phyloP scores from a whole-genome alignment of 2,113 vertebrate species.

The Seriola quinqueradiata region DNA sequence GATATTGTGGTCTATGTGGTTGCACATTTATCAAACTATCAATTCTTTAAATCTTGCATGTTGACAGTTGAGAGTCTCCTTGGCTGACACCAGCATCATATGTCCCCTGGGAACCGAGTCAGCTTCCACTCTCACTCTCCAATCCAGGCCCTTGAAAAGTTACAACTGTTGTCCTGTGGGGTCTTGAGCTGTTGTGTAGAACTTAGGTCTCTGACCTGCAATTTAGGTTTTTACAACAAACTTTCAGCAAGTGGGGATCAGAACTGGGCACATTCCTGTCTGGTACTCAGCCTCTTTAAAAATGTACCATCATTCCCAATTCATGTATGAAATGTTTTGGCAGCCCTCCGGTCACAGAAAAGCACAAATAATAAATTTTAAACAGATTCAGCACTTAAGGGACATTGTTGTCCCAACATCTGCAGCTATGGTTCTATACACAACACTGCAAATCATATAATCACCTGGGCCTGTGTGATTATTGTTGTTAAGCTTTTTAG shows the following conservation, averaged over 20 bases:
- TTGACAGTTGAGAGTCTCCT: no score
- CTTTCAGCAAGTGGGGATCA: background rate
- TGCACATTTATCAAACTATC: background rate
- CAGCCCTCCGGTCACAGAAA: background rate
- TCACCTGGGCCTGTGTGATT: background rate
- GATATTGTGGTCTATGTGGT: no score
- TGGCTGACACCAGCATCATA: no score
- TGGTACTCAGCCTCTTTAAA: background rate
- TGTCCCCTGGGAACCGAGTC: no score
- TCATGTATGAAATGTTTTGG: background rate
- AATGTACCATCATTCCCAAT: background rate
- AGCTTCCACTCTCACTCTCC: background rate
- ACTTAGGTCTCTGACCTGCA: no score
- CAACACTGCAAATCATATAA: background rate
- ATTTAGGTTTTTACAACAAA: background rate
- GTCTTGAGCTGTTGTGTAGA: background rate
- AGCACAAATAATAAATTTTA: background rate
- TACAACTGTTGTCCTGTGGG: constrained; percentile 5
- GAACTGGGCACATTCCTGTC: background rate
- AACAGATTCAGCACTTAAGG: background rate
- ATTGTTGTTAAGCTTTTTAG: no score
- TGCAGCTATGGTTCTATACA: background rate
- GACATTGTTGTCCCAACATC: background rate
- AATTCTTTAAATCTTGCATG: no score
- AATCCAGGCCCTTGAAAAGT: constrained; percentile 8